Percentiles rank a stretch among this genome's conserved stretches.
phyloP scores from a whole-genome alignment of 2,888 invertebrate species.

The Himalopsyche kuldschensis region DNA sequence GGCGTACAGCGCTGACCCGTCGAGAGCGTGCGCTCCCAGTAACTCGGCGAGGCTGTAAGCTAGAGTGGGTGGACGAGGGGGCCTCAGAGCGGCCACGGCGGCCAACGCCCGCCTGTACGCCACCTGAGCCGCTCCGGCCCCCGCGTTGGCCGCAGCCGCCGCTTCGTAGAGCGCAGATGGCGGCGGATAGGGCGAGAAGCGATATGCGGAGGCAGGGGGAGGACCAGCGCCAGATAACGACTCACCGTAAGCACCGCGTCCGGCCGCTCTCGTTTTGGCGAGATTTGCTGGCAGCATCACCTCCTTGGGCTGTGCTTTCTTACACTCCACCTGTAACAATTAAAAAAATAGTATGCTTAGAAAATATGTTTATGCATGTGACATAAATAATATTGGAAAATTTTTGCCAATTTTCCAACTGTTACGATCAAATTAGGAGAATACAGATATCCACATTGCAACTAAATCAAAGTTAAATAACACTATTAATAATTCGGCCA shows the following conservation, averaged over 20 bases:
- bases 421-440: no score
- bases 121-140: slow-evolving; percentile 49
- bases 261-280: slow-evolving; percentile 93
- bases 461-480: no score
- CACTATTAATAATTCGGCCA: no score
- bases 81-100: slow-evolving; percentile 51
- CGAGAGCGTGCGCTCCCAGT: slow-evolving; percentile 67
- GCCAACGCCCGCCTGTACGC: slow-evolving; percentile 49
- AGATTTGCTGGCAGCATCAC: slow-evolving; percentile 98
- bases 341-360: not conserved
- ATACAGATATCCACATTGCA: no score
- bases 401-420: no score
- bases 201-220: slow-evolving; percentile 53
- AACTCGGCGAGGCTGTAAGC: slow-evolving; percentile 72
- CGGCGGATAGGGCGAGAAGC: slow-evolving; percentile 61
- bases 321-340: slow-evolving; percentile 90
- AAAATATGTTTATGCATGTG: no score
- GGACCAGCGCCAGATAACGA: slow-evolving; percentile 70
- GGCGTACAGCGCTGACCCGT: slow-evolving; percentile 64
- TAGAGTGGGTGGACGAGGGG: slow-evolving; percentile 55
- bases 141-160: slow-evolving; percentile 49
- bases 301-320: slow-evolving; percentile 99
- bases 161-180: slow-evolving; percentile 53
- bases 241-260: slow-evolving; percentile 97
- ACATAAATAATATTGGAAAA: no score